A percentile compares a stretch with the other conserved stretches of the same genome.
phyloP scores from a whole-genome alignment of 2,888 invertebrate genomes.

The Cataglyphis livida region DNA sequence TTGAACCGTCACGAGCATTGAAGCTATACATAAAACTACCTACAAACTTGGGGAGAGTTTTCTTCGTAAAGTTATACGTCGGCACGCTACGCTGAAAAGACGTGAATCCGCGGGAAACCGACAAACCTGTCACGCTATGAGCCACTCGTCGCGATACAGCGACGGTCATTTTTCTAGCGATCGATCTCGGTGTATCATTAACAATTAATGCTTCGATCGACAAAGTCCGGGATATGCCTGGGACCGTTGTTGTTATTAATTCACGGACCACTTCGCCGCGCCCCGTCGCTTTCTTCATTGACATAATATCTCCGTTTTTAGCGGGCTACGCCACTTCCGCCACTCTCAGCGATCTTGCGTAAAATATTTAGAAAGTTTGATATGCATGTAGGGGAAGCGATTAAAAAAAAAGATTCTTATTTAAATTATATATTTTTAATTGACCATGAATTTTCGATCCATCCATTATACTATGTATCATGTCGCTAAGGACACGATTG shows the following conservation, averaged over 20 bases:
- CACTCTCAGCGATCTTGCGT: background rate
- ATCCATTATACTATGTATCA: background rate
- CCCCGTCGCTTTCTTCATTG: constrained; percentile 49
- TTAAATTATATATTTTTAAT: background rate
- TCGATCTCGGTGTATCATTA: constrained; percentile 62
- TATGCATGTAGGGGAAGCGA: too few relatives aligned
- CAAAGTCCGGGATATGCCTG: constrained; percentile 40
- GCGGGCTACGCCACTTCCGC: background rate
- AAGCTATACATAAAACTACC: constrained; percentile 50
- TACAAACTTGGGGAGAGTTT: constrained; percentile 40
- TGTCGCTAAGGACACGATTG: background rate
- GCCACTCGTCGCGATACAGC: constrained; percentile 39
- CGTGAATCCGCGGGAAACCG: constrained; percentile 48
- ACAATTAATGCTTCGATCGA: constrained; percentile 62
- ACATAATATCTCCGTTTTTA: constrained; percentile 26
- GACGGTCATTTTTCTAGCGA: constrained; percentile 47
- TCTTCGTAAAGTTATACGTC: constrained; percentile 45
- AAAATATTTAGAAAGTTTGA: background rate
- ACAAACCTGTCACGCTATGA: constrained; percentile 58
- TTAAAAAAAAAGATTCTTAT: background rate
- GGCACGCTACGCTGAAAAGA: constrained; percentile 48
- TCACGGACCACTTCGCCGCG: constrained; percentile 63
- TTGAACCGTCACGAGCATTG: constrained; percentile 29
- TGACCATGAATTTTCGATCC: background rate
- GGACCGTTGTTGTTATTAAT: constrained; percentile 63